Conservation (phyloP, 2,888 invertebrate species). For the Pterostichus madidus region DNA sequence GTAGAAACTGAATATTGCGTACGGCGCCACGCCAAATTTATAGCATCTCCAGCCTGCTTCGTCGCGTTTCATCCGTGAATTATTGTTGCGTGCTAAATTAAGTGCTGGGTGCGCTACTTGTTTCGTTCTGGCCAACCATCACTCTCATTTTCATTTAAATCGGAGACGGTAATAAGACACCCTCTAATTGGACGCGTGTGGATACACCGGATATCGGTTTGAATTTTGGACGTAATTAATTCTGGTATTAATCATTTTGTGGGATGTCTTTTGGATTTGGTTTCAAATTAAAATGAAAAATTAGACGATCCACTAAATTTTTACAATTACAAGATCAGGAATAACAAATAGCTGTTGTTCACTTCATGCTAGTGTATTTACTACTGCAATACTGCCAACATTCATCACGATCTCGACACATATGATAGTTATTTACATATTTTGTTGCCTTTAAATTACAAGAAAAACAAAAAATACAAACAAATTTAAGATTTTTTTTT, state of each 20-base stretch:
- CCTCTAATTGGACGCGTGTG: slow-evolving; percentile 17
- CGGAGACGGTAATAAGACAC: slow-evolving; percentile 1
- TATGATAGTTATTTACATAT: too few relatives aligned
- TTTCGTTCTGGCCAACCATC: background rate
- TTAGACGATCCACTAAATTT: background rate
- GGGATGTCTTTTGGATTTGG: background rate
- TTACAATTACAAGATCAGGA: too few relatives aligned
- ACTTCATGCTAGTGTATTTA: too few relatives aligned
- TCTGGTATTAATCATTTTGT: background rate
- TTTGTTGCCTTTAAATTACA: too few relatives aligned
- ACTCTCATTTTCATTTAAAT: slow-evolving; percentile 32
- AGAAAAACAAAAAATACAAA: too few relatives aligned
- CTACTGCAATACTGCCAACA: too few relatives aligned
- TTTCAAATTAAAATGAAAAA: slow-evolving; percentile 9
- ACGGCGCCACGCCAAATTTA: slow-evolving; percentile 55
- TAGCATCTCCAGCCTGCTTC: slow-evolving; percentile 37
- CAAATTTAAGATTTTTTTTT: too few relatives aligned
- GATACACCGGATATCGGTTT: background rate
- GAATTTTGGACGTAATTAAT: slow-evolving; percentile 12
- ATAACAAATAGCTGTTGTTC: too few relatives aligned
- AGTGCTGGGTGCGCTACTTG: slow-evolving; percentile 3
- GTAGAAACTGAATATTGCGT: slow-evolving; percentile 64
- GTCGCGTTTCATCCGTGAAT: slow-evolving; percentile 38
- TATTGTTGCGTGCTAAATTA: slow-evolving; percentile 50
- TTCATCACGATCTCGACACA: too few relatives aligned